Conservation (phyloP, 2,113 vertebrate genomes). For the Phalacrocorax pelagicus region DNA sequence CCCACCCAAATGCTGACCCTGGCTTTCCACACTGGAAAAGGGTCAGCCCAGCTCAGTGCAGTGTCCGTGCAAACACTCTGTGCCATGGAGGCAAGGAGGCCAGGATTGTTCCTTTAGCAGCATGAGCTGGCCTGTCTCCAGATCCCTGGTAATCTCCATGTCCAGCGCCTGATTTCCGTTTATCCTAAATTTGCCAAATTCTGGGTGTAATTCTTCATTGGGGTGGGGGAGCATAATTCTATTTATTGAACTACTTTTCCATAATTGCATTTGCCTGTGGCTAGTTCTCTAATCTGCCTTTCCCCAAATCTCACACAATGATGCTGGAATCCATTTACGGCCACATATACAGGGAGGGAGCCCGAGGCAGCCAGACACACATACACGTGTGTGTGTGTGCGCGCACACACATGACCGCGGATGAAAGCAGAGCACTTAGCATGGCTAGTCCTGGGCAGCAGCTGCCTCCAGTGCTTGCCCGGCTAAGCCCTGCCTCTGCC, state of each 20-base stretch:
- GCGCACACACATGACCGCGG: not conserved
- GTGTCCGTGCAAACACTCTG: not conserved
- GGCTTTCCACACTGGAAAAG: not conserved
- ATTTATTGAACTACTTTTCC: not conserved
- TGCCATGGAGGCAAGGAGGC: not conserved
- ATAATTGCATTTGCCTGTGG: not conserved
- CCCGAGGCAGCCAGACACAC: fast-evolving
- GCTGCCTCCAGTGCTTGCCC: not conserved
- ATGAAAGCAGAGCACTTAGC: not conserved
- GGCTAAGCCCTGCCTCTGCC: not conserved
- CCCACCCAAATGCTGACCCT: not conserved
- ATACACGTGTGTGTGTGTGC: fast-evolving
- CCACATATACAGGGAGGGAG: not conserved
- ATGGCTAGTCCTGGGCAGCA: not conserved
- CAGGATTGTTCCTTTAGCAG: not conserved
- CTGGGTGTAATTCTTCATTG: not conserved
- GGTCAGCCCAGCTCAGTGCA: not conserved
- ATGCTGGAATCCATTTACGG: not conserved
- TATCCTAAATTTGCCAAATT: conserved; percentile 4
- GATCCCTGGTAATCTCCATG: not conserved
- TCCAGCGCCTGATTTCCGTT: not conserved
- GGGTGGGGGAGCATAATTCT: not conserved
- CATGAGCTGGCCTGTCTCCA: not conserved
- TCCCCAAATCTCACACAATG: not conserved
- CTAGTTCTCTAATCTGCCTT: not conserved